Conservation (phyloP, 2,888 invertebrate species). For the Pachydiplax longipennis region DNA sequence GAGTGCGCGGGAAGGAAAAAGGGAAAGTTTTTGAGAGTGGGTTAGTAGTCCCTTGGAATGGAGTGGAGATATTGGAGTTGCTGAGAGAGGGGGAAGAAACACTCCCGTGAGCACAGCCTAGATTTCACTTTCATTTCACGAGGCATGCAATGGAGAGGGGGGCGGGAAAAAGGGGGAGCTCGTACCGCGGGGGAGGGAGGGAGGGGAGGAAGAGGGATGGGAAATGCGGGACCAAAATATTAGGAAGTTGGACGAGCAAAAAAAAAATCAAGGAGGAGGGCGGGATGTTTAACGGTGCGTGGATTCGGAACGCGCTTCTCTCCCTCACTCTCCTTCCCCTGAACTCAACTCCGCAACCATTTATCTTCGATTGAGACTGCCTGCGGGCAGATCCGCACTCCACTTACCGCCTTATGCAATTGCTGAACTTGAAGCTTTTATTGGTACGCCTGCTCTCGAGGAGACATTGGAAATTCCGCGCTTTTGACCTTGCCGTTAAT, state of each 20-base stretch:
- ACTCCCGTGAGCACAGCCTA: neutral
- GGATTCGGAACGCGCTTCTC: neutral
- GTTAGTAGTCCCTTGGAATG: neutral
- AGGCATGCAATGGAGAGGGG: neutral
- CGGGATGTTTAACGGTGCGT: neutral
- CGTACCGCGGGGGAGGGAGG: neutral
- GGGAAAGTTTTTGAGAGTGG: conserved; percentile 1
- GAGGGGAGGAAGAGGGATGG: neutral
- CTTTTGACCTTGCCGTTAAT: neutral
- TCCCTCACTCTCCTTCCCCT: neutral
- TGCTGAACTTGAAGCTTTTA: neutral
- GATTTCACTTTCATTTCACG: conserved; percentile 1
- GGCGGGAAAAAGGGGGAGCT: neutral
- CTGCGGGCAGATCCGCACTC: neutral
- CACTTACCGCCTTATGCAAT: neutral
- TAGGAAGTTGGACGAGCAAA: neutral
- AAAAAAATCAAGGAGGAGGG: neutral
- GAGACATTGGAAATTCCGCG: neutral
- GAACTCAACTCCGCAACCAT: neutral
- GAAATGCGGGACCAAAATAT: neutral
- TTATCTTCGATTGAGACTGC: neutral
- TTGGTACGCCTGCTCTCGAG: neutral
- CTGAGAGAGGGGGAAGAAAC: neutral
- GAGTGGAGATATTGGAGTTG: neutral
- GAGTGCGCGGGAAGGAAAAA: neutral